These are phyloP conservation scores for Rhabdomys dilectus DNA, from an alignment of 2,113 vertebrate genomes.

Conservation along the genomic window DNA sequence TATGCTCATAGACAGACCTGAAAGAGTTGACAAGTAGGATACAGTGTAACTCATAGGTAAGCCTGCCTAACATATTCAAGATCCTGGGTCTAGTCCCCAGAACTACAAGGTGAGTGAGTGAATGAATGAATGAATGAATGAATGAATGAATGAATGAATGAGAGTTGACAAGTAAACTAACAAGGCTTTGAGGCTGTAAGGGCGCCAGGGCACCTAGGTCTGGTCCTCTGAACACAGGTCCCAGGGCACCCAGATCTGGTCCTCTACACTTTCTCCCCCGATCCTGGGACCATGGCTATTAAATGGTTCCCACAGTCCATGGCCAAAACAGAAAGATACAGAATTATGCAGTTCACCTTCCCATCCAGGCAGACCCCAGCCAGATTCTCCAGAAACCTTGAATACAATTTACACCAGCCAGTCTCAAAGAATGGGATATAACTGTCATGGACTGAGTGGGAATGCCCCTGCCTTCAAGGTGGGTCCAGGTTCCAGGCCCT, in stretches of 20 bases:
- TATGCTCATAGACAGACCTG: not conserved
- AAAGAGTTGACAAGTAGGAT: not conserved
- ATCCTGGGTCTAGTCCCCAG: not conserved
- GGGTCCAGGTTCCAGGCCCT: not conserved
- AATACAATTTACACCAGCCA: not conserved
- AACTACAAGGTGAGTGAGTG: not conserved
- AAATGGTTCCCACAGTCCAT: not conserved
- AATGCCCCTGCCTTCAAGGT: not conserved
- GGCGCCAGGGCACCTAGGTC: not conserved
- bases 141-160: not conserved
- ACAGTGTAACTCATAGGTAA: not conserved
- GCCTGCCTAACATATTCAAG: not conserved
- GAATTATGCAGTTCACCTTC: not conserved
- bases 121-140: not conserved
- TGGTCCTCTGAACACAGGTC: not conserved
- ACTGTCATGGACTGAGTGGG: accelerated
- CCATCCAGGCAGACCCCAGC: not conserved
- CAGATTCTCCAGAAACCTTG: not conserved
- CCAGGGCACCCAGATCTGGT: not conserved
- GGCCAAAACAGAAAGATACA: not conserved
- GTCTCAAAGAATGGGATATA: not conserved
- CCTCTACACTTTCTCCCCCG: not conserved
- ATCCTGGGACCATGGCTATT: not conserved
- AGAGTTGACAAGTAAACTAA: not conserved
- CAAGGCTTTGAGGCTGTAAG: not conserved